phyloP scores from a whole-genome alignment of 2,113 vertebrate genomes.

The Benitochromis conjunctus region DNA sequence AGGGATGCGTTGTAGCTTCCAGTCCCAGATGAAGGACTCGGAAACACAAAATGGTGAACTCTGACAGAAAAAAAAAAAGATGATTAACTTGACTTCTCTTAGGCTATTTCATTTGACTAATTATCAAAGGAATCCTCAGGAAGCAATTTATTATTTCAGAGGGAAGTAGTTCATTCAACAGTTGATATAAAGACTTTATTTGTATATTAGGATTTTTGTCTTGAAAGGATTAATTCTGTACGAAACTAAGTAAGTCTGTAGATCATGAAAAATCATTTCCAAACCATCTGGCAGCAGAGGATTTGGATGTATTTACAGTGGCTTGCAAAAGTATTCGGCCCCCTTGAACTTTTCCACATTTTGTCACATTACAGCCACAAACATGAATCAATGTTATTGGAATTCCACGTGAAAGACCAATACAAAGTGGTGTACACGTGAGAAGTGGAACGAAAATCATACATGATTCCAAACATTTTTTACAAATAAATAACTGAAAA shows the following conservation, averaged over 20 bases:
- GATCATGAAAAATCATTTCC: neutral
- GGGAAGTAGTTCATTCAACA: neutral
- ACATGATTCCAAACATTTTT: no score
- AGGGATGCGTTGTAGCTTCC: neutral
- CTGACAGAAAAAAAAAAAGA: neutral
- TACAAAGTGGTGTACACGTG: no score
- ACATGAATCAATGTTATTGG: no score
- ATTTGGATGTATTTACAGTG: neutral
- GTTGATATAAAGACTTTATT: neutral
- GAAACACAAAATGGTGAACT: neutral
- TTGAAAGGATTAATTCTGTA: neutral
- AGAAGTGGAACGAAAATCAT: no score
- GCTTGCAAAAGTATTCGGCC: no score
- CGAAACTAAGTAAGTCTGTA: neutral
- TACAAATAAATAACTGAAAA: no score
- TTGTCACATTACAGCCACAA: no score
- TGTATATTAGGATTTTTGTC: neutral
- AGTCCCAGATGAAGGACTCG: neutral
- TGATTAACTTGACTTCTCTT: neutral
- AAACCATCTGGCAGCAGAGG: neutral
- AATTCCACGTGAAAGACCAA: no score
- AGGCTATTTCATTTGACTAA: neutral
- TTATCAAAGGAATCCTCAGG: constrained; percentile 2
- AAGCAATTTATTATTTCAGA: neutral
- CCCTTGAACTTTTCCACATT: no score